Evolutionary conservation across 2,797 vertebrate species (phyloP).

Genomic region (Phylloscopus collybita): DNA sequence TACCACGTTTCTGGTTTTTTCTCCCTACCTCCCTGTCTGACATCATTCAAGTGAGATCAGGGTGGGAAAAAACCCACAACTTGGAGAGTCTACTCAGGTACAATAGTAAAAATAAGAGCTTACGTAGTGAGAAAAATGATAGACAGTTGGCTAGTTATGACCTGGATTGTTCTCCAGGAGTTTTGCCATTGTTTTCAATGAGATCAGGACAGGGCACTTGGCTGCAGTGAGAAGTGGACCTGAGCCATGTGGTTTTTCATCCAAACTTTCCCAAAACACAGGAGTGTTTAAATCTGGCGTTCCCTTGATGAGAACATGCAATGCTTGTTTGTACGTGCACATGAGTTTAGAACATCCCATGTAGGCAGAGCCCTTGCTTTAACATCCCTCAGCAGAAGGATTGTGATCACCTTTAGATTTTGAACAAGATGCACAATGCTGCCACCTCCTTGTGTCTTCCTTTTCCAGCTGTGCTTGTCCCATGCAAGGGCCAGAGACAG

Average conservation of each 20-base stretch:
- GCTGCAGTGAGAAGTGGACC: background rate
- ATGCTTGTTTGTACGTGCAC: background rate
- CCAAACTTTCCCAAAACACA: constrained; percentile 22
- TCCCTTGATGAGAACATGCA: background rate
- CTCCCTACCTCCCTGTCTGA: constrained; percentile 14
- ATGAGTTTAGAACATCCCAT: background rate
- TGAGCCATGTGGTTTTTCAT: constrained; percentile 5
- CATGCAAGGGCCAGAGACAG: background rate
- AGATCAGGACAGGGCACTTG: constrained; percentile 49
- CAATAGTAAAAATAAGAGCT: constrained; percentile 39
- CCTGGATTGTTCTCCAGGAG: background rate
- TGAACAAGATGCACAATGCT: background rate
- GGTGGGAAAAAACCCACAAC: constrained; percentile 7
- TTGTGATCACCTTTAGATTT: background rate
- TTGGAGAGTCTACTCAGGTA: constrained; percentile 38
- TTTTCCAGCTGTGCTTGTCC: background rate
- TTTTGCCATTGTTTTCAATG: constrained; percentile 22
- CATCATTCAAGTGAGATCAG: constrained; percentile 49
- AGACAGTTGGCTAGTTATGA: background rate
- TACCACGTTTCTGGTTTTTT: constrained; percentile 8
- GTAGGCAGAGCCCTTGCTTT: background rate
- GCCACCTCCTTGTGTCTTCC: background rate
- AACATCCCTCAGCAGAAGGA: background rate
- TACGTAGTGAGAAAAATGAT: background rate
- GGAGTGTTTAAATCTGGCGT: constrained; percentile 6